Evolutionary conservation across 2,113 vertebrate genomes (phyloP).

Genomic region (Brachypodius melanocephalos): DNA sequence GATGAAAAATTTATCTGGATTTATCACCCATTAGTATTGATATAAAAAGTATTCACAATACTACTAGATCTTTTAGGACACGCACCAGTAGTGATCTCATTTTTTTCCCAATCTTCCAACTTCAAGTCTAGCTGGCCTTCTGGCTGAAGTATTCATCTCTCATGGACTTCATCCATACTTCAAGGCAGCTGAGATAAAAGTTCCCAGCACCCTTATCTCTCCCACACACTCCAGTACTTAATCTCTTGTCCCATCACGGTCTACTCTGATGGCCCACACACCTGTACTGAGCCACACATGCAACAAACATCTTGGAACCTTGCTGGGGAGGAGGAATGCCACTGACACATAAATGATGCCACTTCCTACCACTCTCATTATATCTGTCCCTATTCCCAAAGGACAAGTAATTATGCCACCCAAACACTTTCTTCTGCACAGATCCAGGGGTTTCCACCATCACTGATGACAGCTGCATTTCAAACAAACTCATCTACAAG

Average conservation of each 20-base stretch:
- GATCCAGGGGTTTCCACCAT: neutral
- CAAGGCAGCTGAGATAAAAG: neutral
- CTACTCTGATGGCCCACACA: neutral
- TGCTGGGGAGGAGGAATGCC: neutral
- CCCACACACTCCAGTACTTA: neutral
- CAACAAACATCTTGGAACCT: neutral
- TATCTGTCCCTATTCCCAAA: neutral
- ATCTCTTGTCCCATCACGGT: neutral
- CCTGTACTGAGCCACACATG: neutral
- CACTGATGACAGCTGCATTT: neutral
- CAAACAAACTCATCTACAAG: neutral
- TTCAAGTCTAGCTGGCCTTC: neutral
- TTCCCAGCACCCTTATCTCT: neutral
- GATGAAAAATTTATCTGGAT: too few relatives aligned
- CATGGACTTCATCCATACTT: neutral
- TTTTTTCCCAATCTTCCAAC: neutral
- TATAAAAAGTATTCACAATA: neutral
- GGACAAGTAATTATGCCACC: rapidly evolving
- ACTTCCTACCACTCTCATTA: neutral
- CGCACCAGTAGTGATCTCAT: neutral
- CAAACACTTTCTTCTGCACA: neutral
- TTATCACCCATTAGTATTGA: neutral
- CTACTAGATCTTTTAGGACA: neutral
- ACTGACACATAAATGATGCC: neutral
- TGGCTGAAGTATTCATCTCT: neutral